These are phyloP conservation scores for Mungos mungo DNA, from an alignment of 2,113 vertebrate genomes.

Conservation along the genomic window DNA sequence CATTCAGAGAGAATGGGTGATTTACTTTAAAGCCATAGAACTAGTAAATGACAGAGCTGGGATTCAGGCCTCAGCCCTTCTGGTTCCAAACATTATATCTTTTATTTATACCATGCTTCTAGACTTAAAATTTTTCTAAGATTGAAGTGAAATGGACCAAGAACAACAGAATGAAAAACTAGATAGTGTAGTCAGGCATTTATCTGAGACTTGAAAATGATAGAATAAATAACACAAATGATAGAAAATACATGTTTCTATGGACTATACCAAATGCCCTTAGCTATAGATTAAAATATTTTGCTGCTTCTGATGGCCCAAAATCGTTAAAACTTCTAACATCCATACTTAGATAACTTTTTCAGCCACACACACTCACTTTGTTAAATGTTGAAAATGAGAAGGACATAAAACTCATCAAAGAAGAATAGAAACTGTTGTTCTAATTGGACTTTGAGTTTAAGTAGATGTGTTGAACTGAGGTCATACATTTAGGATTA, in stretches of 20 bases:
- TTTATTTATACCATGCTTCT: background rate
- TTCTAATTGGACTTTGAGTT: background rate
- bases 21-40: background rate
- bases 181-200: background rate
- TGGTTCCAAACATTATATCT: background rate
- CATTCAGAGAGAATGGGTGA: background rate
- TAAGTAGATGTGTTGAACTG: background rate
- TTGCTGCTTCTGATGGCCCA: background rate
- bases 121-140: constrained; percentile 3
- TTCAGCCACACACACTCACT: background rate
- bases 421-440: background rate
- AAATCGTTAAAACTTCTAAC: background rate
- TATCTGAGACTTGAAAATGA: background rate
- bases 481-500: background rate
- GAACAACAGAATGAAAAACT: background rate
- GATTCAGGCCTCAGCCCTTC: background rate
- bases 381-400: constrained; percentile 10
- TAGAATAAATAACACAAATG: background rate
- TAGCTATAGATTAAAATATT: background rate
- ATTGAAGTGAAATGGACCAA: background rate
- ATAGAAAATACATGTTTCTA: background rate
- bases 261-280: background rate
- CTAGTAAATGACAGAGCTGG: background rate
- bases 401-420: background rate
- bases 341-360: background rate